Evolutionary conservation across 2,888 invertebrate genomes (phyloP), one percentile per base, ranked within the genome.

Genomic region (Calephelis perditalis): DNA sequence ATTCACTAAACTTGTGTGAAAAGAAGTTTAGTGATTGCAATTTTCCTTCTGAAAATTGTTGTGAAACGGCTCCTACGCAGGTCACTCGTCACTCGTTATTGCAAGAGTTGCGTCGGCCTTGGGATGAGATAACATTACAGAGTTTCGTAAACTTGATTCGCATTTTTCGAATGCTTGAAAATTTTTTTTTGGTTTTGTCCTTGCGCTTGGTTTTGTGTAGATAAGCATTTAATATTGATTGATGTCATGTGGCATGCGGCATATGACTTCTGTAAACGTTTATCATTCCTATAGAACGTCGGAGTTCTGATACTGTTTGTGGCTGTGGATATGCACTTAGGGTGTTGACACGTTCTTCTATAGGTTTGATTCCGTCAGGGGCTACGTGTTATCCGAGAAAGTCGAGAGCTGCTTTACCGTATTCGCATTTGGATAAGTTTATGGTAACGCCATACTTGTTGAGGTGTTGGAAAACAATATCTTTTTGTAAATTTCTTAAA

Each of bases 221-320:
- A n/a, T n/a, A n/a, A n/a, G n/a, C n/a, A n/a, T n/a, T n/a, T n/a
- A n/a, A n/a, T n/a, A n/a, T n/a, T n/a, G n/a, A 37, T 37, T 57
- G 57, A 57, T 43, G 7, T 2, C 11, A 43, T 12, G 57, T 11
- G 11, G 44, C 8, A 49, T 62, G 12, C 35, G 47, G 57, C 7
- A 37, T 5, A 37, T 37, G 37, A 37, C 5, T 4, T 37, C 37
- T 37, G 7, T 37, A 37, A 37, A 61, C 37, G 43, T 55, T 61
- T 46, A 57, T 10, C 15, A 64, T 54, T 8, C 65, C 63, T 55
- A 65, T 40, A 58, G 47, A 58, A 37, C 58, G 37, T 37, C 37
- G 4, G 4, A 37, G 7, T 5, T 37, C 37, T 37, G 37, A 37
- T 43, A 54, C 54, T 15, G 59, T 54, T 45, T 43, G 15, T 4